A percentile compares a stretch with the other conserved stretches of the same genome.
These are phyloP conservation scores for Chrysemys picta DNA, from an alignment of 2,113 vertebrate genomes.

Conservation along the genomic window DNA sequence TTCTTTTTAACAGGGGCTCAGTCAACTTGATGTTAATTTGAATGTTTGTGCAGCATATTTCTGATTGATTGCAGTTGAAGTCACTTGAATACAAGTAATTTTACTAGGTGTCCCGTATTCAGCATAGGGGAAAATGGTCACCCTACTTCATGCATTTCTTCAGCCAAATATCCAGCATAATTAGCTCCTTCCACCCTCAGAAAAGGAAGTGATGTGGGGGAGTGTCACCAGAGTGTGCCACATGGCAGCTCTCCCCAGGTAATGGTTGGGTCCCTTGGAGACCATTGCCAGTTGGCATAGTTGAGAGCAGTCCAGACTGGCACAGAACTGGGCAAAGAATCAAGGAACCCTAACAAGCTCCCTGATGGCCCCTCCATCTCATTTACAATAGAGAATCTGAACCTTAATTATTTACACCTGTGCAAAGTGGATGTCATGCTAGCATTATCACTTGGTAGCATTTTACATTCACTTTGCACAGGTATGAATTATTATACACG, in stretches of 20 bases:
- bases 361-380: background rate
- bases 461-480: background rate
- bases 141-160: background rate
- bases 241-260: background rate
- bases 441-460: background rate
- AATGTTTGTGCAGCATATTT: too few species aligned
- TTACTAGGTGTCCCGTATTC: too few species aligned
- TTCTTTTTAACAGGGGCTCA: too few species aligned
- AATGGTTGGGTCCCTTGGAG: background rate
- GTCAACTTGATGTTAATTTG: too few species aligned
- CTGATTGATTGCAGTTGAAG: too few species aligned
- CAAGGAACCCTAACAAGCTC: background rate
- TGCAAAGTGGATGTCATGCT: background rate
- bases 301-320: background rate
- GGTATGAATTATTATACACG: background rate
- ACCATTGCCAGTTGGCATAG: background rate
- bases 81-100: too few species aligned
- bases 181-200: background rate
- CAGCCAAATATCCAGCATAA: background rate
- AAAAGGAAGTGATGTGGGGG: background rate
- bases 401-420: background rate
- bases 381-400: background rate
- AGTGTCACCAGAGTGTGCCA: background rate
- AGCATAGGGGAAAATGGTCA: too few species aligned
- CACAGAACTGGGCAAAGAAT: background rate